Evolutionary conservation across 2,113 vertebrate genomes (phyloP).

Genomic region (Chionomys nivalis): DNA sequence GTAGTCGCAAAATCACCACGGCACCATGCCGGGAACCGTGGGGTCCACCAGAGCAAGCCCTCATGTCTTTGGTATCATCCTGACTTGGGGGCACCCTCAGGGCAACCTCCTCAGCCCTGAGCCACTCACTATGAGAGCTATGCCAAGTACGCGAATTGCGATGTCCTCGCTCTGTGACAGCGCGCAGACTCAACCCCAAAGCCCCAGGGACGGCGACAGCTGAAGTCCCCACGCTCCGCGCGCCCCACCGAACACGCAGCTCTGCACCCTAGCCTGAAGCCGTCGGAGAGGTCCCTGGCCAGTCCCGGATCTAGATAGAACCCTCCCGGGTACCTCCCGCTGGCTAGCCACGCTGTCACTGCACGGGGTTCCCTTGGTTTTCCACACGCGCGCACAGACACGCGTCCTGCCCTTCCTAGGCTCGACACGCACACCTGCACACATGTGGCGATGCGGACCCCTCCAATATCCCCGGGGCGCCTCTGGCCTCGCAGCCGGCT

Average conservation of each 20-base stretch:
- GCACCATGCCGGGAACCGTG: not conserved
- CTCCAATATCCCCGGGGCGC: not conserved
- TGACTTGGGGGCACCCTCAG: not conserved
- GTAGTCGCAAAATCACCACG: not conserved
- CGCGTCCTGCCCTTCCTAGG: not conserved
- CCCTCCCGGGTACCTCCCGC: not conserved
- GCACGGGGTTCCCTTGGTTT: not conserved
- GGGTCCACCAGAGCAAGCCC: not conserved
- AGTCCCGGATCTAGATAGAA: not conserved
- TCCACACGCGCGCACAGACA: constrained; percentile 35
- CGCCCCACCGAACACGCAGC: not conserved
- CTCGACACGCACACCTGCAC: not conserved
- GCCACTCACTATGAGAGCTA: not conserved
- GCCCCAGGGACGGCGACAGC: not conserved
- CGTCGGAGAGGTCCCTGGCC: not conserved
- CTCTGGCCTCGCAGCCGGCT: not conserved
- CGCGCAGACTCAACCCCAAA: not conserved
- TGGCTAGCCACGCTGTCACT: not conserved
- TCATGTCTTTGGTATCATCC: not conserved
- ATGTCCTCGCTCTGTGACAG: not conserved
- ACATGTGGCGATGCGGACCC: not conserved
- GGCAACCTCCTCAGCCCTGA: not conserved
- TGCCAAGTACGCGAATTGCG: not conserved
- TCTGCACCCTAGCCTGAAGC: not conserved
- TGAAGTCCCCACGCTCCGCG: not conserved